A percentile compares a stretch with the other conserved stretches of the same genome.
Evolutionary conservation across 2,888 invertebrate species (phyloP).

Genomic region (Hecatera dysodea): DNA sequence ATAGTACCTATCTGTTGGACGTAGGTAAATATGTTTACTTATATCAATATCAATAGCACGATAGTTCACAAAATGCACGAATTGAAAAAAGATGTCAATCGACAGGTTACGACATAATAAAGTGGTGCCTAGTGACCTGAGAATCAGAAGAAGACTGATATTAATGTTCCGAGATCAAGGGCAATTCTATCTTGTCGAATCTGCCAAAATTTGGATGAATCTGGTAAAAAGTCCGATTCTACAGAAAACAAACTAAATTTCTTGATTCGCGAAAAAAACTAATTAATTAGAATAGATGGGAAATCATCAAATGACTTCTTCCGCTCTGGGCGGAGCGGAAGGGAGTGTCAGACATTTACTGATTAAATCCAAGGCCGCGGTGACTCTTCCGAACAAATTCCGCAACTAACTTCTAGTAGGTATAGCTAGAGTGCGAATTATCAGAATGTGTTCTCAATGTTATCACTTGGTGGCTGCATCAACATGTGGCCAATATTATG

Average conservation of each 20-base stretch:
- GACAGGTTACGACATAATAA: background rate
- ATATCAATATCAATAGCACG: background rate
- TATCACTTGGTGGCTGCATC: background rate
- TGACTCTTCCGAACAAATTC: no score
- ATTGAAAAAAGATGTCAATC: background rate
- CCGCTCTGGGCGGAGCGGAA: no score
- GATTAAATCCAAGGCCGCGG: no score
- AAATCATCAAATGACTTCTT: no score
- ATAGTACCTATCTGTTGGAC: conserved; percentile 18
- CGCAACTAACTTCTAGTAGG: no score
- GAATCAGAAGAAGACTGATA: background rate
- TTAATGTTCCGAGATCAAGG: background rate
- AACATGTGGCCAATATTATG: background rate
- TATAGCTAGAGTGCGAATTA: no score
- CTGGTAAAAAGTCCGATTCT: background rate
- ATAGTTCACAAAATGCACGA: background rate
- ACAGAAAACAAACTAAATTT: no score
- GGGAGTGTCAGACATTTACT: no score
- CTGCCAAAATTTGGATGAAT: background rate
- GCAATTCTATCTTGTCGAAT: background rate
- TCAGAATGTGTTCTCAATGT: background rate
- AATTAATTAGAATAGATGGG: no score
- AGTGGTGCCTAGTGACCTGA: background rate
- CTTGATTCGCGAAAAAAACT: no score
- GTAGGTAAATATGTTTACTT: conserved; percentile 24